Evolutionary conservation across 2,888 invertebrate species (phyloP).

Genomic region (Lasioglossum calceatum): DNA sequence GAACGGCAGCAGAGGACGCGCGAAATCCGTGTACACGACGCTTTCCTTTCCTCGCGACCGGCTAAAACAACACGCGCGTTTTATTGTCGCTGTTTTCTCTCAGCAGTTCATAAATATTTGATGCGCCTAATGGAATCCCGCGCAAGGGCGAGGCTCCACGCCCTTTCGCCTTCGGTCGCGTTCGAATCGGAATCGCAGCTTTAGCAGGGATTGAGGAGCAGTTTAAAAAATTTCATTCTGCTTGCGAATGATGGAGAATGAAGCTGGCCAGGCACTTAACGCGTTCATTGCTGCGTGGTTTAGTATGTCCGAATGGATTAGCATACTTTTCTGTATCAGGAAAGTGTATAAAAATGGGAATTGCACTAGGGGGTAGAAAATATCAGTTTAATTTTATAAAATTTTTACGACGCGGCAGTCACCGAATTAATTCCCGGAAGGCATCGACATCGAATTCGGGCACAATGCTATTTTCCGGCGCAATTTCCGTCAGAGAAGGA

Average conservation of each 20-base stretch:
- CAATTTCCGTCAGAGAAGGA: conserved; percentile 4
- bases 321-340: background rate
- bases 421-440: background rate
- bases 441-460: background rate
- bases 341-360: background rate
- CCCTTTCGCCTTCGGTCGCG: conserved; percentile 34
- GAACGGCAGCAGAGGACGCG: conserved; percentile 36
- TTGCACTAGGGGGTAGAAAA: too few species aligned
- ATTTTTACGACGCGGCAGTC: background rate
- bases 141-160: conserved; percentile 1
- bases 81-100: conserved; percentile 45
- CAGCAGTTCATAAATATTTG: conserved; percentile 60
- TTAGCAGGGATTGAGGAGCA: background rate
- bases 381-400: background rate
- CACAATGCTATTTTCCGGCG: background rate
- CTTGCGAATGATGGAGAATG: background rate
- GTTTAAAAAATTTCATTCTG: background rate
- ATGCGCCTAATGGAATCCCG: conserved; percentile 56
- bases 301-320: too few species aligned
- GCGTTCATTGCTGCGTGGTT: background rate
- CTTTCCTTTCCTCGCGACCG: background rate
- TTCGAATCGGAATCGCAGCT: background rate
- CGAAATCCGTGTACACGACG: conserved; percentile 37
- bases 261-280: background rate
- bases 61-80: conserved; percentile 45